Evolutionary conservation across 2,888 invertebrate species (phyloP).

Genomic region (Cantharis rufa): DNA sequence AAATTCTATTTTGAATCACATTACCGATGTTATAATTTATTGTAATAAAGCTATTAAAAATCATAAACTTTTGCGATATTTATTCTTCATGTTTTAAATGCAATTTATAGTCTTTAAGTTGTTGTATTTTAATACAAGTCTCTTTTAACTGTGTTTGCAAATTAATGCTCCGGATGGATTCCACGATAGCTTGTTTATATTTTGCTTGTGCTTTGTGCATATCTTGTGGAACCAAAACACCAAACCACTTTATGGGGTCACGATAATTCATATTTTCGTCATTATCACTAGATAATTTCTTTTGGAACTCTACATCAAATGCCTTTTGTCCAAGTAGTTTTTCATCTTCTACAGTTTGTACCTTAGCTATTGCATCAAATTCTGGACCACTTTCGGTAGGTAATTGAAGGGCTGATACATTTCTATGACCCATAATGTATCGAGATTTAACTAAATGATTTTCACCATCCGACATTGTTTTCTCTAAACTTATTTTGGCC

Average conservation of each 20-base stretch:
- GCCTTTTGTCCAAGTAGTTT: constrained; percentile 42
- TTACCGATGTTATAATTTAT: not conserved
- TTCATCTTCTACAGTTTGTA: constrained; percentile 50
- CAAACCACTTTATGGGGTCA: constrained; percentile 86
- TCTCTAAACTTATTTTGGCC: constrained; percentile 71
- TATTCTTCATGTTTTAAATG: constrained; percentile 33
- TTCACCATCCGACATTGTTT: constrained; percentile 69
- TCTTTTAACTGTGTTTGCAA: constrained; percentile 65
- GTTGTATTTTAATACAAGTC: constrained; percentile 48
- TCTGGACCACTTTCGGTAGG: constrained; percentile 66
- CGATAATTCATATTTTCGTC: constrained; percentile 49
- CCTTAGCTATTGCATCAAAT: constrained; percentile 55
- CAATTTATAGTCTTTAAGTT: constrained; percentile 41
- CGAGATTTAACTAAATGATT: constrained; percentile 76
- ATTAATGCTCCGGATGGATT: constrained; percentile 70
- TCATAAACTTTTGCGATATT: not conserved
- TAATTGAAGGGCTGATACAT: constrained; percentile 71
- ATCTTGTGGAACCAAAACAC: constrained; percentile 80
- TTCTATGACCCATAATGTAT: constrained; percentile 78
- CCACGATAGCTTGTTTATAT: constrained; percentile 72
- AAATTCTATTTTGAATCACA: not conserved
- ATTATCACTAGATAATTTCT: constrained; percentile 41
- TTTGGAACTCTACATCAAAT: constrained; percentile 48
- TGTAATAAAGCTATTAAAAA: not conserved
- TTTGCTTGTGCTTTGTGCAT: constrained; percentile 74